These are phyloP conservation scores for Ectemnius cavifrons DNA, from an alignment of 2,888 invertebrate genomes.

Conservation along the genomic window DNA sequence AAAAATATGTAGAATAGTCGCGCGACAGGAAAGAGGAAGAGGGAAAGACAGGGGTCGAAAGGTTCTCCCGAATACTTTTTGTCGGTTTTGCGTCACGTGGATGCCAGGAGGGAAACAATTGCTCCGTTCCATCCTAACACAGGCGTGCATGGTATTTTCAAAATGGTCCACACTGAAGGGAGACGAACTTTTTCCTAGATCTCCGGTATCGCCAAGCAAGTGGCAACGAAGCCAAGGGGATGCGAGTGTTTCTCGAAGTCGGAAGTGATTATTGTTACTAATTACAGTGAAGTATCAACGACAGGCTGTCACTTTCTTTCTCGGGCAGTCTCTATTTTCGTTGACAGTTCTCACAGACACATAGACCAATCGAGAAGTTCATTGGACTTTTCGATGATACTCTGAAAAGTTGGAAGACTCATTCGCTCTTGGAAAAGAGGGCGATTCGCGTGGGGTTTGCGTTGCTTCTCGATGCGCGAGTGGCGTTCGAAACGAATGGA, in stretches of 20 bases:
- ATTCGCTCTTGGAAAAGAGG: too few species aligned
- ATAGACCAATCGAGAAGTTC: too few species aligned
- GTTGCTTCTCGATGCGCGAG: too few species aligned
- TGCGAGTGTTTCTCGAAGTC: conserved; percentile 7
- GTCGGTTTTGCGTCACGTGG: conserved; percentile 40
- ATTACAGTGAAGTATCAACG: conserved; percentile 23
- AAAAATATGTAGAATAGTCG: conserved; percentile 35
- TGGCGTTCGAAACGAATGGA: conserved; percentile 19
- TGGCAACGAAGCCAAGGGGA: conserved; percentile 37
- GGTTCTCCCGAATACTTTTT: conserved; percentile 24
- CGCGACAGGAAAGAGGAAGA: conserved; percentile 10
- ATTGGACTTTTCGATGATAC: too few species aligned
- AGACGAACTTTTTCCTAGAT: conserved; percentile 30
- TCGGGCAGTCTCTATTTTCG: too few species aligned
- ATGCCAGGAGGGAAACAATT: conserved; percentile 47
- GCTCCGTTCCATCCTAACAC: conserved; percentile 11
- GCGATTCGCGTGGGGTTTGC: too few species aligned
- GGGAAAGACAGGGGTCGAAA: conserved; percentile 2
- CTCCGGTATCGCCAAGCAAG: conserved; percentile 30
- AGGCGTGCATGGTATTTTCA: conserved; percentile 43
- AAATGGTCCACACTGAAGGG: conserved; percentile 35
- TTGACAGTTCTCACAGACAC: too few species aligned
- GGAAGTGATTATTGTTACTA: conserved; percentile 42
- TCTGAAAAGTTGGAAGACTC: too few species aligned
- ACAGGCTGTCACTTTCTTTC: background rate